Evolutionary conservation across 1,140 invertebrate genomes (phyloP), one percentile per base, ranked within the genome.

Genomic region (Thaumetopoea pityocampa): DNA sequence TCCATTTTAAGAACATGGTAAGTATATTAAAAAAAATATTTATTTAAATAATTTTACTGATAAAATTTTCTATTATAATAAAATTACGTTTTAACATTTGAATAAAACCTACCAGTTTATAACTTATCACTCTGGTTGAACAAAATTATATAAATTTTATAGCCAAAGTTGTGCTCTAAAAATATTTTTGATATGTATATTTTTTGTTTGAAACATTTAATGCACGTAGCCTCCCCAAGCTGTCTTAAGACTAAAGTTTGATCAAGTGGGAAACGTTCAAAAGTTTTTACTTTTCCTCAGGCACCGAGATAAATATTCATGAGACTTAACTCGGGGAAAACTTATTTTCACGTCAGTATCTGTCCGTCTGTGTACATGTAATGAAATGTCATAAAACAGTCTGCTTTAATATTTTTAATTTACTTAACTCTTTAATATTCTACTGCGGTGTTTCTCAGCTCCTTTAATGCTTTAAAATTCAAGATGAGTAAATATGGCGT

Each of bases 271-370:
- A 73, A 67, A 65, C 57, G 58, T 66, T 69, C 59, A 66, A 64
- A 72, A 77, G 69, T 77, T 77, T 69, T 51, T 51, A 60, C 59
- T 66, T 60, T 63, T 53, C 57, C 54, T 45, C 57, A 65, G 64
- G 61, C 67, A 53, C 37, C 40, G 55, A 64, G 55, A 77, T 77
- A 71, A 77, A 77, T 77, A 77, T 73, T 77, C 72, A 77, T 77
- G 67, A 69, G 67, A 42, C 57, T 67, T 77, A 73, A 72, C 71
- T 76, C 51, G 48, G 29, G 43, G 50, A 57, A 68, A 77, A 72
- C 55, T 72, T 72, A 72, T 72, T 73, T 74, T 52, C 59, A 66
- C 65, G 62, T 63, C 70, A 72, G 59, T 64, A 58, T 63, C 58
- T 60, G 64, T 66, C 64, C 50, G 57, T 68, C 53, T 59, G 57